Evolutionary conservation across 2,113 vertebrate species (phyloP).

Genomic region (Saguinus imperator): DNA sequence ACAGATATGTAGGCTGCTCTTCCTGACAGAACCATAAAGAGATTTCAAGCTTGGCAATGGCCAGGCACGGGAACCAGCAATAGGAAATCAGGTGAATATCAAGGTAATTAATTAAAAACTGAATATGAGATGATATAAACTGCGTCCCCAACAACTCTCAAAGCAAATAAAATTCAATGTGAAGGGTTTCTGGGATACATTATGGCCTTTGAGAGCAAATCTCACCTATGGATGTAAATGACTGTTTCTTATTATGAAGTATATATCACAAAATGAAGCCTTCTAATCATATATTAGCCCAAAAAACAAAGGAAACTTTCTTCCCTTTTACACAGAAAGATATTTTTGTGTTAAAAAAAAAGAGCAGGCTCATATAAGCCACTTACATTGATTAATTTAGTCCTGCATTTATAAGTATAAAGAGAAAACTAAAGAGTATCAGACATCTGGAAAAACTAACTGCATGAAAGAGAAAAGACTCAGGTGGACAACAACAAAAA

Average conservation of each 20-base stretch:
- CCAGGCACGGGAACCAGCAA: background rate
- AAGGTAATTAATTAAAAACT: background rate
- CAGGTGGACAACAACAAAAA: background rate
- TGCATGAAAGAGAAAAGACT: background rate
- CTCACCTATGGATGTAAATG: background rate
- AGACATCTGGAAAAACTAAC: background rate
- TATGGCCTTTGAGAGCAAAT: background rate
- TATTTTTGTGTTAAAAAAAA: background rate
- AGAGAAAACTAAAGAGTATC: background rate
- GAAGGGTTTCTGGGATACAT: background rate
- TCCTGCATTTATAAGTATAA: background rate
- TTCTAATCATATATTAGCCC: background rate
- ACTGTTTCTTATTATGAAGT: background rate
- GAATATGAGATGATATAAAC: background rate
- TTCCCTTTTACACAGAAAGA: background rate
- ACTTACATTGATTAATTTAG: background rate
- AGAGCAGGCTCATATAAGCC: too few species aligned
- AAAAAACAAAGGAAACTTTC: background rate
- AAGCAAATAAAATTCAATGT: background rate
- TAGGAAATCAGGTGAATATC: background rate
- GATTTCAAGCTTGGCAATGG: background rate
- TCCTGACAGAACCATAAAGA: background rate
- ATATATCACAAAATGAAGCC: background rate
- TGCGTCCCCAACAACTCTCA: background rate
- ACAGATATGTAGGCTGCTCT: background rate